Evolutionary conservation across 2,888 invertebrate genomes (phyloP).

Genomic region (Sphaeridia pumilis): DNA sequence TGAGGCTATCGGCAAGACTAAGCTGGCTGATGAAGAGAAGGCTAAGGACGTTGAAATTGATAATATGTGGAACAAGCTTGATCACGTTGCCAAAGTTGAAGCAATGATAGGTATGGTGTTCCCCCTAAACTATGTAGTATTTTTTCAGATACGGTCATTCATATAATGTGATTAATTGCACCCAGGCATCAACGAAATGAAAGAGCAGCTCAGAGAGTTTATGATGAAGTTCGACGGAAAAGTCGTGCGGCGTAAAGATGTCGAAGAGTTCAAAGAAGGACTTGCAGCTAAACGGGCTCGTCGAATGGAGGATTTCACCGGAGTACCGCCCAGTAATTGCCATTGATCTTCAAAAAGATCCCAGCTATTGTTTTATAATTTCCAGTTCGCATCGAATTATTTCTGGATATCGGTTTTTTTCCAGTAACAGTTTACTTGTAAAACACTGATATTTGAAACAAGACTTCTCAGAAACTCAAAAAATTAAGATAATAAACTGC

Average conservation of each 20-base stretch:
- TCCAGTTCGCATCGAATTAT: neutral
- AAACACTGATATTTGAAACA: no score
- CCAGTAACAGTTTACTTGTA: no score
- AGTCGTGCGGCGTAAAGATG: conserved; percentile 7
- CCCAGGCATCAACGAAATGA: conserved; percentile 17
- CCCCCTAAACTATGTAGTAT: neutral
- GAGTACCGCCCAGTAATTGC: conserved; percentile 7
- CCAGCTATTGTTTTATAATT: neutral
- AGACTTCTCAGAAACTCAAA: neutral
- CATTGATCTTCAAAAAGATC: conserved; percentile 1
- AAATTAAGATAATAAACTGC: neutral
- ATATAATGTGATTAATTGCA: neutral
- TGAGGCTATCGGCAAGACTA: conserved; percentile 14
- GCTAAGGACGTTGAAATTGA: conserved; percentile 1
- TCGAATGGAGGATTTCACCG: neutral
- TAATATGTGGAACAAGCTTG: conserved; percentile 12
- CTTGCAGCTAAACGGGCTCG: conserved; percentile 10
- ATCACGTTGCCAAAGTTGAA: conserved; percentile 18
- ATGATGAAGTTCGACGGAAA: conserved; percentile 7
- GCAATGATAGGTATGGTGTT: conserved; percentile 12
- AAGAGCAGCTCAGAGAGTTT: conserved; percentile 11
- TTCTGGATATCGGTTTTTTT: neutral
- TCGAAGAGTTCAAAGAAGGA: conserved; percentile 11
- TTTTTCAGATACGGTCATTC: neutral
- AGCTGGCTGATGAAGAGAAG: conserved; percentile 4